Evolutionary conservation across 2,797 vertebrate genomes (phyloP).

Genomic region (Octomys mimax): DNA sequence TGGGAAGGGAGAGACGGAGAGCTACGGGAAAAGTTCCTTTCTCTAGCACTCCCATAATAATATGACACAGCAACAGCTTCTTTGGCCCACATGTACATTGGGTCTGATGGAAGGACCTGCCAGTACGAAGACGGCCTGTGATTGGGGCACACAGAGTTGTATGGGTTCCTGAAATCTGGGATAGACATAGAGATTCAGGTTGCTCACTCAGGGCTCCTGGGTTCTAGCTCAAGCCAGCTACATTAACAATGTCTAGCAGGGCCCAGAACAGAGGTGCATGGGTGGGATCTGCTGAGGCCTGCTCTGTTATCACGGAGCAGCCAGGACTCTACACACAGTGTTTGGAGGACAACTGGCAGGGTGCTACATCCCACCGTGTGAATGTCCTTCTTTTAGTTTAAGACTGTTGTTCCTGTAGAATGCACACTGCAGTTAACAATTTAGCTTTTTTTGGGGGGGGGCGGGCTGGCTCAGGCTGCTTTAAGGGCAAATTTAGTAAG

Average conservation of each 20-base stretch:
- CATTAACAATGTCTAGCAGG: neutral
- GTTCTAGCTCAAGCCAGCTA: neutral
- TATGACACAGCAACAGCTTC: neutral
- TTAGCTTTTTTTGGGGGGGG: no score
- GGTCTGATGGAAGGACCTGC: neutral
- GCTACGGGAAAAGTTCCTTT: neutral
- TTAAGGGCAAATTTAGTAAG: no score
- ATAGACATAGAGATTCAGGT: neutral
- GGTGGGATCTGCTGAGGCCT: fast-evolving
- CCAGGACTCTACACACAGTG: neutral
- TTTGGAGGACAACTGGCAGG: neutral
- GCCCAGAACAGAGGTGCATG: fast-evolving
- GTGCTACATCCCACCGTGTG: neutral
- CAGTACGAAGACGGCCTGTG: neutral
- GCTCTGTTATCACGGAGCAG: neutral
- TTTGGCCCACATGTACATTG: neutral
- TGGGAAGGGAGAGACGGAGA: neutral
- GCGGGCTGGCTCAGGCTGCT: no score
- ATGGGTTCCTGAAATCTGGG: neutral
- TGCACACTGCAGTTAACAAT: neutral
- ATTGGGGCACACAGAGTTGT: neutral
- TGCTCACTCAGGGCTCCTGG: neutral
- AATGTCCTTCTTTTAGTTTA: neutral
- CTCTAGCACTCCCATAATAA: neutral
- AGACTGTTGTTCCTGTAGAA: neutral